These are phyloP conservation scores for Cryptus viduatorius DNA, from an alignment of 2,888 invertebrate genomes.

Conservation along the genomic window DNA sequence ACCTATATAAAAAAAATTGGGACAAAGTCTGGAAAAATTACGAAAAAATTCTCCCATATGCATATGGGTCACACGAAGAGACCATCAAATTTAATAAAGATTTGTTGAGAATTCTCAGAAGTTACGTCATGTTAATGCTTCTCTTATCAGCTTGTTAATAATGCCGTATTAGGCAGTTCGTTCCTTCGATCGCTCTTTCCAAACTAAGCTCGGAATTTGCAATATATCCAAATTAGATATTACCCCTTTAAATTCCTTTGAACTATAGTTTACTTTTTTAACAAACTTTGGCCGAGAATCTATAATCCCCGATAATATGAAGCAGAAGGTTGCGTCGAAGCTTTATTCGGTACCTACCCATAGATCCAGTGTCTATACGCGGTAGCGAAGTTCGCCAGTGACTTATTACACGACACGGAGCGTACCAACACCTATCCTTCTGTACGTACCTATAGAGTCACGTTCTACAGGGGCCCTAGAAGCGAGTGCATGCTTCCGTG, in stretches of 20 bases:
- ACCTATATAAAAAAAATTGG: neutral
- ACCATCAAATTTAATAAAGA: neutral
- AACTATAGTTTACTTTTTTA: neutral
- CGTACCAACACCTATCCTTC: slow-evolving; percentile 10
- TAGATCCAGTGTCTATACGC: neutral
- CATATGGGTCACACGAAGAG: neutral
- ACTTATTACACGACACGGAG: slow-evolving; percentile 50
- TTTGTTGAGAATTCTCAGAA: neutral
- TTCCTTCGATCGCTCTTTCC: too few relatives aligned
- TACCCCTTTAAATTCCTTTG: too few relatives aligned
- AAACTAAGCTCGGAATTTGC: too few relatives aligned
- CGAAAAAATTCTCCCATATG: neutral
- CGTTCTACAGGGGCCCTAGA: neutral
- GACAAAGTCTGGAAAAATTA: too few relatives aligned
- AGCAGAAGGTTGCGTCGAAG: neutral
- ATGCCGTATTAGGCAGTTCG: too few relatives aligned
- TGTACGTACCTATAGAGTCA: neutral
- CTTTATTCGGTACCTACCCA: too few relatives aligned
- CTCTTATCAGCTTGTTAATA: too few relatives aligned
- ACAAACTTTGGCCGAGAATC: neutral
- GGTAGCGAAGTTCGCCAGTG: slow-evolving; percentile 32
- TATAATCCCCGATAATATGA: neutral
- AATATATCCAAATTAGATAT: too few relatives aligned
- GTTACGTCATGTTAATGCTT: too few relatives aligned
- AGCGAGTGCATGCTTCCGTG: slow-evolving; percentile 47